Evolutionary conservation across 2,797 vertebrate species (phyloP), one percentile per base, ranked within the genome.

Genomic region (Menidia menidia): DNA sequence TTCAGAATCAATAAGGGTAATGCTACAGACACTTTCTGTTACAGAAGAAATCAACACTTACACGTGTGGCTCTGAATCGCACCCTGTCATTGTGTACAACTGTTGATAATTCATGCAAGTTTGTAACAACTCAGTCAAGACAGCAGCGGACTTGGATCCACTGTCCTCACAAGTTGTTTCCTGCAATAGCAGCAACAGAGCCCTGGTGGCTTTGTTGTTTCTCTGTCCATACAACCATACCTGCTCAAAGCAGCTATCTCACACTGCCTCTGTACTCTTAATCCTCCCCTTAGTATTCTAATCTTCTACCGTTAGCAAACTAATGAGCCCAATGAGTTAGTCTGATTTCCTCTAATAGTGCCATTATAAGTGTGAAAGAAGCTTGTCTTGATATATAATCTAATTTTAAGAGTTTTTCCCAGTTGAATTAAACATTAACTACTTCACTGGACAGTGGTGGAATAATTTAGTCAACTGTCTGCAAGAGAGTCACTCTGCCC

Each of bases 341-440:
- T 60, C 75, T 75, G 80, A 78, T 90, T 88, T 84, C 71, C 74
- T 63, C 31, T 87, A 87, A 89, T 87, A 71, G 81, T 43, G 63
- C 77, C 74, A 84, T 88, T 86, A 72, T 43, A 78, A 56, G 60
- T 70, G 48, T 50, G 65, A 67, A 79, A 81, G 25, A 71, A 43
- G 47, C 48, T 14, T 73, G 64, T 78, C 55, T 68, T 80, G 80
- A 87, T 86, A 72, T 81, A 84, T 87, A 81, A 82, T 88, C 90
- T 82, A 86, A 84, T 85, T 75, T 57, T 77, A 60, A 74, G 39
- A 68, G 78, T 87, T 91, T 86, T 86, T 85, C 84, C 90, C 80
- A 89, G 75, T 88, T 86, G 81, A 90, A 86, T 89, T 82, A 85
- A 78, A 81, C 86, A 84, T 89, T 89, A 79, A 83, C 72, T 68